A percentile compares a stretch with the other conserved stretches of the same genome.
These are phyloP conservation scores for Drosophila nigricruria DNA, from an alignment of 2,888 invertebrate genomes.

Conservation along the genomic window DNA sequence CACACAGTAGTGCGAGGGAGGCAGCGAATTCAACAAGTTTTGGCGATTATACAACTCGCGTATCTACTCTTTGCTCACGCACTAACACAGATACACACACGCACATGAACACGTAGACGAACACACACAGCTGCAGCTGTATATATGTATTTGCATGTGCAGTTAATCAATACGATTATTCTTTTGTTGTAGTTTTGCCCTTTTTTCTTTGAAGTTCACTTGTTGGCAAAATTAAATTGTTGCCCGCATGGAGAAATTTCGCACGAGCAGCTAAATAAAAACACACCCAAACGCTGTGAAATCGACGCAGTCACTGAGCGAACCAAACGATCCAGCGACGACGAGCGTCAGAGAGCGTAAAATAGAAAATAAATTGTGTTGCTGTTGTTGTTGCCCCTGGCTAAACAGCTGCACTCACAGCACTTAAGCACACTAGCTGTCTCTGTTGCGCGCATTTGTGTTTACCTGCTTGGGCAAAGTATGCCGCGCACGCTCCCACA, in stretches of 20 bases:
- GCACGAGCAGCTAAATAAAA: conserved; percentile 45
- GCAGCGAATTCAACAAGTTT: conserved; percentile 60
- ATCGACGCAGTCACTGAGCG: conserved; percentile 75
- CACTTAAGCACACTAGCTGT: conserved; percentile 6
- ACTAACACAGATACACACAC: conserved; percentile 43
- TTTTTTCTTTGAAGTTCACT: conserved; percentile 29
- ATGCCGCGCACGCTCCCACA: conserved; percentile 69
- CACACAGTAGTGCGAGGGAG: conserved; percentile 47
- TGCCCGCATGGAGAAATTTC: conserved; percentile 47
- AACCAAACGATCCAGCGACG: conserved; percentile 1
- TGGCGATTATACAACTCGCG: conserved; percentile 76
- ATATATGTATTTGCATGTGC: conserved; percentile 8
- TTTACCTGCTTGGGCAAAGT: conserved; percentile 39
- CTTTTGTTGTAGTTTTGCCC: conserved; percentile 28
- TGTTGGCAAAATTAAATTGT: conserved; percentile 52
- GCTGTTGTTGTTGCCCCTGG: conserved; percentile 32
- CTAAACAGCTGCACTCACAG: conserved; percentile 44
- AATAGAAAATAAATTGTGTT: conserved; percentile 37
- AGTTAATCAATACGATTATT: conserved; percentile 31
- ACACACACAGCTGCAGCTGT: not conserved
- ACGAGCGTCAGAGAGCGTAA: conserved; percentile 33
- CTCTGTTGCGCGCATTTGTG: conserved; percentile 18
- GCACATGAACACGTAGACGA: conserved; percentile 17
- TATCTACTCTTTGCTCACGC: conserved; percentile 42
- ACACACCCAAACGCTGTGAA: conserved; percentile 82